Evolutionary conservation across 2,113 vertebrate genomes (phyloP), one percentile per base, ranked within the genome.

Genomic region (Macaca mulatta): DNA sequence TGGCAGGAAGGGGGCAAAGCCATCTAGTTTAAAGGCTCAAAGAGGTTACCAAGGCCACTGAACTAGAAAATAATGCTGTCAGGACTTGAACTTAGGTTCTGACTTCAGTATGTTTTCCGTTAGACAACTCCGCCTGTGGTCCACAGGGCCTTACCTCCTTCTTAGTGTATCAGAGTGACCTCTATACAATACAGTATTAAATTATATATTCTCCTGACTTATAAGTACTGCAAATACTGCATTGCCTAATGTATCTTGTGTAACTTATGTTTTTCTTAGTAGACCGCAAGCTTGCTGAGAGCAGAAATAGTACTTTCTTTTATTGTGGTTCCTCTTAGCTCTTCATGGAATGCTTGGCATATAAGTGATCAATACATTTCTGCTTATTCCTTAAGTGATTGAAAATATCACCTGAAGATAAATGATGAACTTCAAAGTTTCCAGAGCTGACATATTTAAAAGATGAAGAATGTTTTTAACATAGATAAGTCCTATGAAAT

Each of bases 1-100:
- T 93, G 90, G 90, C 95, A 95, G 92, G 95, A 97, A 97, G 77
- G 82, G 25, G 90, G 95, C 90, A 96, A 96, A 97, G 64, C 64
- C 77, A 81, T 92, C 50, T 72, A 92, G 80, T 96, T 95, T 77
- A 95, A 90, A 97, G 80, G 30, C 74, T 96, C 83, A 50, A 69
- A 90, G 75, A 72, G 64, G 50, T 90, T 93, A 69, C 72, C 50
- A 72, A 97, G 87, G 84, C 92, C 96, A 95, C 18, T 88, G 30
- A 74, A 77, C 35, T 95, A 38, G 70, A 95, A 97, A 96, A 72
- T 23, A 48, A 12, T 61, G 70, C 70, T 92, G 32, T 69, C 10
- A 59, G 50, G 59, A 93, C 64, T 97, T 96, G 92, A 94, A 93
- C 70, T 93, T 89, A 86, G 22, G 55, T 94, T 93, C 72, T 96